A percentile compares a stretch with the other conserved stretches of the same genome.
These are phyloP conservation scores for Cyanoliseus patagonus DNA, from an alignment of 2,113 vertebrate genomes.

Conservation along the genomic window DNA sequence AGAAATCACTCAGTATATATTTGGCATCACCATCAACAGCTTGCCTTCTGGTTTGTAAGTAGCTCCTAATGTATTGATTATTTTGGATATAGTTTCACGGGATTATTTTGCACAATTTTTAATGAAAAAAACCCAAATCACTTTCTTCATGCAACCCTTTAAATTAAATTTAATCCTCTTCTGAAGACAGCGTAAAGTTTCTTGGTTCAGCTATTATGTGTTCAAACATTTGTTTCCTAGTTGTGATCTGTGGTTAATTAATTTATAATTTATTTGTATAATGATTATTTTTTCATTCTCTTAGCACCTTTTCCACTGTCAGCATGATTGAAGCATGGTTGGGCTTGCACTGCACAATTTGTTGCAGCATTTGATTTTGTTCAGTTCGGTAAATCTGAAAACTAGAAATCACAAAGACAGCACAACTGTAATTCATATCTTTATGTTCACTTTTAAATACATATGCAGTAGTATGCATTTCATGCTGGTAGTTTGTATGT, in stretches of 20 bases:
- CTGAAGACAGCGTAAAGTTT: not conserved
- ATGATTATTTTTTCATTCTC: not conserved
- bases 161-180: not conserved
- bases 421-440: not conserved
- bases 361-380: not conserved
- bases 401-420: not conserved
- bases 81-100: not conserved
- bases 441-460: not conserved
- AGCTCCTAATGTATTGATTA: slow-evolving; percentile 5
- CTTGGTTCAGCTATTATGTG: not conserved
- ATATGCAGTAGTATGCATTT: not conserved
- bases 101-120: not conserved
- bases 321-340: not conserved
- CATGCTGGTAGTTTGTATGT: not conserved
- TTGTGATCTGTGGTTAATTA: not conserved
- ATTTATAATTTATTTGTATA: not conserved
- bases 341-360: not conserved
- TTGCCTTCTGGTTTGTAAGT: slow-evolving; percentile 88
- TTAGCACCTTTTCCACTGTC: not conserved
- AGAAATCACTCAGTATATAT: slow-evolving; percentile 66
- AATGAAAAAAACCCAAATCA: not conserved
- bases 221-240: not conserved
- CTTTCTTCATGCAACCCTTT: not conserved
- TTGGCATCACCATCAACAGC: slow-evolving; percentile 70
- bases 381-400: not conserved